A percentile compares a stretch with the other conserved stretches of the same genome.
These are phyloP conservation scores for Bucorvus abyssinicus DNA, from an alignment of 2,797 vertebrate genomes.

Conservation along the genomic window DNA sequence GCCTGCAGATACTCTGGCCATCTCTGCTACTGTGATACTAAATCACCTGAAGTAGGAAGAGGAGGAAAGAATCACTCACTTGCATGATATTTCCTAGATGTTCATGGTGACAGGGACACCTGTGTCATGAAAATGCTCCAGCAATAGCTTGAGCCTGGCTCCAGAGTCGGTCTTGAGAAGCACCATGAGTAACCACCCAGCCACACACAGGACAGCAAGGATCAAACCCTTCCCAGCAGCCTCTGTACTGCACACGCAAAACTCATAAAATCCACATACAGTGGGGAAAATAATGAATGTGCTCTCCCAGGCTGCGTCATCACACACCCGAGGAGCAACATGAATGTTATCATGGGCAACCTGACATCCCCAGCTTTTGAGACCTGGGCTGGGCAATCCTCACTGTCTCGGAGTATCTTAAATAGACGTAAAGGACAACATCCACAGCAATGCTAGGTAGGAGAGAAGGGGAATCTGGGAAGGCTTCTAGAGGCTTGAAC, in stretches of 20 bases:
- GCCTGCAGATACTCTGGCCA: no score
- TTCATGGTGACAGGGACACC: no score
- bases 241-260: background rate
- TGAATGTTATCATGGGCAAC: background rate
- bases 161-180: no score
- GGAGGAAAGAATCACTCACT: no score
- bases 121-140: no score
- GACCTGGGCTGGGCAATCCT: background rate
- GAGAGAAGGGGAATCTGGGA: background rate
- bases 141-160: no score
- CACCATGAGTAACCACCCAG: background rate
- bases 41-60: no score
- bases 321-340: background rate
- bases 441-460: background rate
- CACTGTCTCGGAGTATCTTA: background rate
- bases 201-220: background rate
- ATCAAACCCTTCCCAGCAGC: background rate
- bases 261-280: no score
- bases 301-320: background rate
- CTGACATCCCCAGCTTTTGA: background rate
- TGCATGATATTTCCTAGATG: no score
- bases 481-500: background rate
- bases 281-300: background rate
- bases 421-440: background rate
- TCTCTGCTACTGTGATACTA: no score